Conservation (phyloP, 2,888 invertebrate species). For the Monoplex corrugatus region DNA sequence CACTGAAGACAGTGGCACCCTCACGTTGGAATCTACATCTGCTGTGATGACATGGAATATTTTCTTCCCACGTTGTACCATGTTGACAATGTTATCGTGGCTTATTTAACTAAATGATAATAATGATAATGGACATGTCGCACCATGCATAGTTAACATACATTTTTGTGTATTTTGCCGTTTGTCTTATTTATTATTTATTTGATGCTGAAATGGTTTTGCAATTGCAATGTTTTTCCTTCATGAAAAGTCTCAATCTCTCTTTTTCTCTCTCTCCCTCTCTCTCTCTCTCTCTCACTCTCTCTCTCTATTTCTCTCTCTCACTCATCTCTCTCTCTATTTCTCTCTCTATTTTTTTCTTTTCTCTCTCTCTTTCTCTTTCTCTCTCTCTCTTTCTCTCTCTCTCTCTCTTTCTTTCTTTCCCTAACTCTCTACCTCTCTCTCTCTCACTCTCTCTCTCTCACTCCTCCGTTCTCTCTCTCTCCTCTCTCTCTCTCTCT, state of each 20-base stretch:
- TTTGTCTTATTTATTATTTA: not conserved
- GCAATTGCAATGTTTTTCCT: no score
- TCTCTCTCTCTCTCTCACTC: not conserved
- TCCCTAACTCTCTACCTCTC: no score
- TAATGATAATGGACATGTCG: no score
- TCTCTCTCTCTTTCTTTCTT: not conserved
- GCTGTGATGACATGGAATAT: no score
- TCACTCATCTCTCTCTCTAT: not conserved
- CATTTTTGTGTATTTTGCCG: not conserved
- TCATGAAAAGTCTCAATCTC: not conserved
- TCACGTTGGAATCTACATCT: no score
- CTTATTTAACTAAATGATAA: no score
- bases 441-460: not conserved
- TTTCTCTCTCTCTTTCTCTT: not conserved
- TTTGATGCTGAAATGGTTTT: no score
- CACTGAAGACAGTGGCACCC: no score
- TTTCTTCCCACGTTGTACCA: no score
- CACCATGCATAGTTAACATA: no score
- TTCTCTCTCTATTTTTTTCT: not conserved
- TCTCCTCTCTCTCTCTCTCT: not conserved
- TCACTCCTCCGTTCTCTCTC: not conserved
- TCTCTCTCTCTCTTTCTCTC: no score
- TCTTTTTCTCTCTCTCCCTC: not conserved
- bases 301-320: not conserved
- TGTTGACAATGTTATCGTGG: no score